phyloP scores from a whole-genome alignment of 2,888 invertebrate species.

The Choristoneura rosaceana region DNA sequence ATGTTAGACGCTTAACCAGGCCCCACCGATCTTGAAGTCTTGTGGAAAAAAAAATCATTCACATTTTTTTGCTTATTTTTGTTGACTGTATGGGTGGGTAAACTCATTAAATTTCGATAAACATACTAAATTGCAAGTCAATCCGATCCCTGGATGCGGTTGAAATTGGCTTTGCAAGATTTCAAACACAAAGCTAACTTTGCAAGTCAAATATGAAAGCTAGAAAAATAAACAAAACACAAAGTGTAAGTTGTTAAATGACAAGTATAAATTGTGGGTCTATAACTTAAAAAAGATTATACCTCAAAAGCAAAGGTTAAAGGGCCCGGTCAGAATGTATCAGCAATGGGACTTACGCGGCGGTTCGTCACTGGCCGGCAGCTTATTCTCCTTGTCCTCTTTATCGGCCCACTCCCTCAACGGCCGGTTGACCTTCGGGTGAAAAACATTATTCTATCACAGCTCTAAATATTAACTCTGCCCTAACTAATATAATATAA shows the following conservation, averaged over 20 bases:
- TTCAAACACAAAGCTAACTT: too few species aligned
- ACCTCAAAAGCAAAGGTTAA: neutral
- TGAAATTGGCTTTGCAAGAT: too few species aligned
- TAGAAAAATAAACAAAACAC: neutral
- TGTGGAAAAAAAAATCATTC: neutral
- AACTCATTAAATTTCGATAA: too few species aligned
- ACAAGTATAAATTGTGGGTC: neutral
- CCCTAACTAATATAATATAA: neutral
- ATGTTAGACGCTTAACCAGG: neutral
- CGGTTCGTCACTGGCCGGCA: conserved; percentile 88
- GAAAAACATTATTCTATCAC: conserved; percentile 39
- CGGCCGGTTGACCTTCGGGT: conserved; percentile 83
- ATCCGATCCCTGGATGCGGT: too few species aligned
- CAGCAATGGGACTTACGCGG: conserved; percentile 86
- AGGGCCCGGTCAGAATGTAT: neutral
- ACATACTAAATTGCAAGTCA: too few species aligned
- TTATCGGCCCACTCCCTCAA: conserved; percentile 75
- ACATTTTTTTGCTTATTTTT: too few species aligned
- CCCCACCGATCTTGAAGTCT: neutral
- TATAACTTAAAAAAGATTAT: neutral
- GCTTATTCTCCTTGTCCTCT: conserved; percentile 84
- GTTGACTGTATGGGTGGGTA: too few species aligned
- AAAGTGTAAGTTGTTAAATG: neutral
- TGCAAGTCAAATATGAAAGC: too few species aligned
- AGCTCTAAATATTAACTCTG: conserved; percentile 37